Evolutionary conservation across 2,888 invertebrate genomes (phyloP), one percentile per base, ranked within the genome.

Genomic region (Melolontha melolontha): DNA sequence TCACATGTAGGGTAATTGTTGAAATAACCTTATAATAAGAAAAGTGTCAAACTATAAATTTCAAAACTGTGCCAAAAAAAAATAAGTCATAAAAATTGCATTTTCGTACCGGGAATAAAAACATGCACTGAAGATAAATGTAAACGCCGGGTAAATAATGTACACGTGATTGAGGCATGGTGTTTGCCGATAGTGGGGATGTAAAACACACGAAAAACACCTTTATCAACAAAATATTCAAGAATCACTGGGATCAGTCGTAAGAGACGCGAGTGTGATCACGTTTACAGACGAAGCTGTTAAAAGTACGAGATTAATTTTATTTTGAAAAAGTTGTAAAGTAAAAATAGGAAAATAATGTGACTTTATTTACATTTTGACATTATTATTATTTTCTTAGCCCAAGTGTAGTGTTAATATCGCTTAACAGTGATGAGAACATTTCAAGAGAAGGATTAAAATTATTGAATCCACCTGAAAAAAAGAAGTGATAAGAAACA

Each of bases 121-220:
- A 47, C 59, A 62, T 62, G 34, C 10, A 34, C 10, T 34, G 8
- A 6, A 34, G 34, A 47, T 22, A 22, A 22, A 22, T 39, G 59
- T 62, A 47, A 54, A 54, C 54, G 41, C 59, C 65, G 55, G 69
- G 65, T 65, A 66, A 81, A 82, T 79, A 81, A 78, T 6, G 71
- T 75, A 75, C 83, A 83, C 81, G 83, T 83, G 83, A 83, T 78
- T 73, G 72, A 75, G 76, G 81, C 82, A 80, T 82, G 82, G 74
- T 74, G 72, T 68, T 67, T 40, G 54, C 64, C 40, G 59, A 67
- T 50, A 12, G 69, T 70, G 68, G 75, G 70, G 74, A 73, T 75
- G 76, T 76, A 74, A 75, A 70, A 67, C 73, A 74, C 69, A 75
- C 75, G 77, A 81, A 75, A 76, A 73, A 76, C 77, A 72, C 71